A percentile compares a stretch with the other conserved stretches of the same genome.
Evolutionary conservation across 2,113 vertebrate genomes (phyloP).

Genomic region (Sylvilagus bachmani): DNA sequence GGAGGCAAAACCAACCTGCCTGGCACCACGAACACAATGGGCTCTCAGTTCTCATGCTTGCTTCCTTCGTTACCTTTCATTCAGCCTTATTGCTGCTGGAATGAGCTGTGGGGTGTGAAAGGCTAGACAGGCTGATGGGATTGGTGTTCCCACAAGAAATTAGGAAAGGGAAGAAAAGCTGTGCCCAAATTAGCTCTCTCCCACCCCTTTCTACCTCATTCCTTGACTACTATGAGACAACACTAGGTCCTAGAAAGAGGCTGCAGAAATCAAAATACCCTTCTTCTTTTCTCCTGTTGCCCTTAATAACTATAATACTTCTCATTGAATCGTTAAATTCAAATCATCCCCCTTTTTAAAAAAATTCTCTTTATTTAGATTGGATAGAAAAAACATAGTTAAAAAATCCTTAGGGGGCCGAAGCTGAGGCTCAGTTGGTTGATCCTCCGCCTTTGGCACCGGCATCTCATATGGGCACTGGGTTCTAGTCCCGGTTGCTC

Average conservation of each 20-base stretch:
- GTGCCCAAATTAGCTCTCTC: background rate
- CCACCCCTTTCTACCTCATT: background rate
- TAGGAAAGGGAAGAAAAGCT: background rate
- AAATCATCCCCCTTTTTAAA: background rate
- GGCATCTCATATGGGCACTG: no score
- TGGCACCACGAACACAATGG: background rate
- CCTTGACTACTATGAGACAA: background rate
- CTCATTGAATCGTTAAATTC: background rate
- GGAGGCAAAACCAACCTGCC: background rate
- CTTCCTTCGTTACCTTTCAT: background rate
- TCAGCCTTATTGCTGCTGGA: background rate
- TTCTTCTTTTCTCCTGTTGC: background rate
- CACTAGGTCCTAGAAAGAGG: background rate
- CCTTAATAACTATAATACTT: background rate
- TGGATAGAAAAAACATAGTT: background rate
- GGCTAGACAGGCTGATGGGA: background rate
- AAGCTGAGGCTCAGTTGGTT: no score
- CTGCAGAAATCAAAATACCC: background rate
- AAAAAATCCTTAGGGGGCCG: background rate
- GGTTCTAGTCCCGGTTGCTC: no score
- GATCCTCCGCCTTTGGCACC: no score
- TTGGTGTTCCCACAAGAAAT: background rate
- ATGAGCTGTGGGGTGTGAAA: fast-evolving
- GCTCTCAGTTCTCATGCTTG: background rate
- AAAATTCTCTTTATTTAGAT: background rate